phyloP scores from a whole-genome alignment of 2,888 invertebrate species.

The Apamea epomidion region DNA sequence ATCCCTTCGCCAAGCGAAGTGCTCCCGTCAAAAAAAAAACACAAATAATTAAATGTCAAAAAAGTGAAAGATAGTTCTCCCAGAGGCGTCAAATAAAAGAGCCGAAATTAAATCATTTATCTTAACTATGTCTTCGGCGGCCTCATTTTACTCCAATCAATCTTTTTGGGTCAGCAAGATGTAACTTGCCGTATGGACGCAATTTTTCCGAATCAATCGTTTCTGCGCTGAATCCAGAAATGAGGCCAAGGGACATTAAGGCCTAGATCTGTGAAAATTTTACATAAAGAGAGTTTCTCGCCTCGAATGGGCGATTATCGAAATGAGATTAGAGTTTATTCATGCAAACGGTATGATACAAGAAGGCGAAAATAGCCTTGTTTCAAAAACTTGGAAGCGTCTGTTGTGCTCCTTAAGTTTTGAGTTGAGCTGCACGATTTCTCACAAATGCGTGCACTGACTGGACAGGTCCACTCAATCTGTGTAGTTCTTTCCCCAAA shows the following conservation, averaged over 20 bases:
- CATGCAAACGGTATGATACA: background rate
- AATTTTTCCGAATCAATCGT: conserved; percentile 35
- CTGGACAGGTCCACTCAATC: too few species aligned
- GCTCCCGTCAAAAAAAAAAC: background rate
- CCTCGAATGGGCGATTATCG: background rate
- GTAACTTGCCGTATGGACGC: conserved; percentile 11
- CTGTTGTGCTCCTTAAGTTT: too few species aligned
- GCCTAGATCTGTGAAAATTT: conserved; percentile 22
- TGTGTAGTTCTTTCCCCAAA: too few species aligned
- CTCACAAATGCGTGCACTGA: too few species aligned
- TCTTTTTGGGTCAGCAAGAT: conserved; percentile 25
- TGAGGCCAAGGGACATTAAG: conserved; percentile 4
- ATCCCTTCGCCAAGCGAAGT: background rate
- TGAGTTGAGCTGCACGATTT: too few species aligned
- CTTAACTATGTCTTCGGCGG: conserved; percentile 4
- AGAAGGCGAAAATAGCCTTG: background rate
- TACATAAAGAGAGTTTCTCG: background rate
- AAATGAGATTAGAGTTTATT: background rate
- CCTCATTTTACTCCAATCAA: conserved; percentile 34
- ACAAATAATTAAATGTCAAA: background rate
- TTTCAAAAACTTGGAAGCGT: background rate
- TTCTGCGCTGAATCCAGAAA: background rate
- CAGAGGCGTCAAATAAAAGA: background rate
- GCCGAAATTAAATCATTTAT: conserved; percentile 29
- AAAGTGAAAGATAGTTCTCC: background rate